Evolutionary conservation across 2,888 invertebrate genomes (phyloP).

Genomic region (Patella pellucida): DNA sequence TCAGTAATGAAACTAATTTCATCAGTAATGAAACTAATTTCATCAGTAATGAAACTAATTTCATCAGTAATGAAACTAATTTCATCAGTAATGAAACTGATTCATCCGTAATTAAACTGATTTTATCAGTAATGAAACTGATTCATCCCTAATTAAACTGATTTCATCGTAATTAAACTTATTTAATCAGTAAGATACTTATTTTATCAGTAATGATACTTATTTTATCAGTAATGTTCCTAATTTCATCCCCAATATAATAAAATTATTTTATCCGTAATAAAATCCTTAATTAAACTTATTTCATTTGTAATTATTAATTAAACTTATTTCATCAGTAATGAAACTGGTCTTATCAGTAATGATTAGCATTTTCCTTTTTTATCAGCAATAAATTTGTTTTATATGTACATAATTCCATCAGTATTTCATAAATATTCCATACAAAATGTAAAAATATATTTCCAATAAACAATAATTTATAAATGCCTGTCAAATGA

Average conservation of each 20-base stretch:
- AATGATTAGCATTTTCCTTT: no score
- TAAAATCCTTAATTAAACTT: background rate
- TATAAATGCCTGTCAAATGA: no score
- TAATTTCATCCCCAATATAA: background rate
- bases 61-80: constrained; percentile 1
- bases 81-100: constrained; percentile 9
- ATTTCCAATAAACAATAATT: no score
- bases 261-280: constrained; percentile 1
- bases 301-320: no score
- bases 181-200: constrained; percentile 11
- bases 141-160: background rate
- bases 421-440: no score
- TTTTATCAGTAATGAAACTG: constrained; percentile 11
- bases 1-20: background rate
- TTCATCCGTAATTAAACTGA: constrained; percentile 4
- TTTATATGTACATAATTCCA: no score
- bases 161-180: background rate
- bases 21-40: constrained; percentile 11
- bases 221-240: background rate
- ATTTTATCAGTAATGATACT: constrained; percentile 1
- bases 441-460: no score
- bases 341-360: no score
- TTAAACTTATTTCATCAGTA: no score
- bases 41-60: constrained; percentile 5
- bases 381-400: no score